Conservation (phyloP, 2,888 invertebrate genomes). For the Oxytorus armatus region DNA sequence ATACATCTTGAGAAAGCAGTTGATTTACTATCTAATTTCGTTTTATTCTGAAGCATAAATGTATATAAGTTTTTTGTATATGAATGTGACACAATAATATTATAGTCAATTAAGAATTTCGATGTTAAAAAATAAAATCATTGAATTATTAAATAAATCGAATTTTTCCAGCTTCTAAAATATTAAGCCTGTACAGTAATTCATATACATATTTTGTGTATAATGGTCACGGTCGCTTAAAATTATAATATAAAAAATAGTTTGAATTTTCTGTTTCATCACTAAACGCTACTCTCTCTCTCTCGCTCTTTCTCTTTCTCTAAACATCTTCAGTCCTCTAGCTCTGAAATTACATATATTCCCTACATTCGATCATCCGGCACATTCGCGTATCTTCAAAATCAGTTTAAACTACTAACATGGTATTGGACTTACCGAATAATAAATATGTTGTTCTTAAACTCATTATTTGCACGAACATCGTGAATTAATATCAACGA, state of each 20-base stretch:
- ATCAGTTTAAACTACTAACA: slow-evolving; percentile 25
- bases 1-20: background rate
- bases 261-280: slow-evolving; percentile 55
- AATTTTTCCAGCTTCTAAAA: slow-evolving; percentile 34
- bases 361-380: slow-evolving; percentile 15
- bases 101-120: slow-evolving; percentile 49
- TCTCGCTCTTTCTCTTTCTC: slow-evolving; percentile 19
- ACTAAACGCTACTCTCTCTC: slow-evolving; percentile 34
- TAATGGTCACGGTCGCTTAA: slow-evolving; percentile 64
- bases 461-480: slow-evolving; percentile 16
- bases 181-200: slow-evolving; percentile 60
- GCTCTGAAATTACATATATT: slow-evolving; percentile 36
- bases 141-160: slow-evolving; percentile 22
- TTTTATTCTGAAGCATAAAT: slow-evolving; percentile 63
- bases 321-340: slow-evolving; percentile 44
- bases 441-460: slow-evolving; percentile 31
- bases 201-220: slow-evolving; percentile 59
- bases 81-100: slow-evolving; percentile 53
- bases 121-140: slow-evolving; percentile 43
- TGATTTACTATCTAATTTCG: slow-evolving; percentile 36
- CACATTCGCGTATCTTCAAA: slow-evolving; percentile 28
- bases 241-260: slow-evolving; percentile 70
- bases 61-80: slow-evolving; percentile 58
- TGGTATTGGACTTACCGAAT: slow-evolving; percentile 22
- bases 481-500: slow-evolving; percentile 38